phyloP scores from a whole-genome alignment of 2,888 invertebrate genomes.

The Lepidonotus clava region DNA sequence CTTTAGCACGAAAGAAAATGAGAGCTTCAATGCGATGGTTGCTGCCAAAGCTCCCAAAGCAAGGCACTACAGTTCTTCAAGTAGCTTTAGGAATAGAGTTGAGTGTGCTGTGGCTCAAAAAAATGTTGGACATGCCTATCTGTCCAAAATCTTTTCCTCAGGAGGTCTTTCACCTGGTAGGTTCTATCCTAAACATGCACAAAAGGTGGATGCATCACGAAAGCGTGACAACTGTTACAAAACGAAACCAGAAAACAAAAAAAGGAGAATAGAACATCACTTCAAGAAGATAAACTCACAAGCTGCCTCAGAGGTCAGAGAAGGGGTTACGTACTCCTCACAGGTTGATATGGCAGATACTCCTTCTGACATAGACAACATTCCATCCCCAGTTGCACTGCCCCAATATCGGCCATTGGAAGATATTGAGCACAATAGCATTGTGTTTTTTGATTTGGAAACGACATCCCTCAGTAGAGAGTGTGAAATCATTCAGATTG shows the following conservation, averaged over 20 bases:
- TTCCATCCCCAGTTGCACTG: background rate
- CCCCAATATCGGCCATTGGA: background rate
- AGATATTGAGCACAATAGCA: background rate
- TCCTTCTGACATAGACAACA: no score
- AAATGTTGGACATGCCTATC: background rate
- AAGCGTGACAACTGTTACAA: background rate
- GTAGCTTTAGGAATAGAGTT: no score
- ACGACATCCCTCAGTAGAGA: background rate
- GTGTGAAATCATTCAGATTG: background rate
- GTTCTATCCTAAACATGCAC: slow-evolving; percentile 20
- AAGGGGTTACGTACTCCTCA: slow-evolving; percentile 27
- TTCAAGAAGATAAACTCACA: background rate
- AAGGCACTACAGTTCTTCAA: slow-evolving; percentile 18
- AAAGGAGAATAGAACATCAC: background rate
- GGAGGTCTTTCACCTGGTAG: slow-evolving; percentile 10
- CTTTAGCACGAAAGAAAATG: slow-evolving; percentile 28
- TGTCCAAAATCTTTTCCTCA: background rate
- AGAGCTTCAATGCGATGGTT: slow-evolving; percentile 31
- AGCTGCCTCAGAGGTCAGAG: background rate
- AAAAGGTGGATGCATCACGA: background rate
- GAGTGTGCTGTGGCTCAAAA: no score
- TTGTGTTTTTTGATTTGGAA: slow-evolving; percentile 24
- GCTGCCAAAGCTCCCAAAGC: slow-evolving; percentile 15
- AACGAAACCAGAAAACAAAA: background rate
- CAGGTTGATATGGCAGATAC: no score